These are phyloP conservation scores for Zosterops japonicus DNA, from an alignment of 2,113 vertebrate genomes.

Conservation along the genomic window DNA sequence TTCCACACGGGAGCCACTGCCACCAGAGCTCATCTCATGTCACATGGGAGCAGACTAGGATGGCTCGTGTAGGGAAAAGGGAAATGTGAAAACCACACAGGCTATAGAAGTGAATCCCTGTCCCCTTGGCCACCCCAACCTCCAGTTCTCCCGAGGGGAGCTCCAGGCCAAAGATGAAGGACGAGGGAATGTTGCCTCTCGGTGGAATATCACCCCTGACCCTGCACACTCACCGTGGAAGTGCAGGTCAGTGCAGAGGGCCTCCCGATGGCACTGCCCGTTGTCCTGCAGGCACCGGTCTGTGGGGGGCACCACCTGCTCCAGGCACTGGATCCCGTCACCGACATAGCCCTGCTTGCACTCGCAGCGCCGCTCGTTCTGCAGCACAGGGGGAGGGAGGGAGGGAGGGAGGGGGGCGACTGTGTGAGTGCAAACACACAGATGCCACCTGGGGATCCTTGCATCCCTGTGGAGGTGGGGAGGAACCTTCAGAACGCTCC, in stretches of 20 bases:
- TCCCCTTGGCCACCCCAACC: not conserved
- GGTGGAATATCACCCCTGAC: not conserved
- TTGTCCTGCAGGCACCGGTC: slow-evolving; percentile 88
- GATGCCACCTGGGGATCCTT: not conserved
- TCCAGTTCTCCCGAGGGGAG: not conserved
- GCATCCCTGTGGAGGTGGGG: not conserved
- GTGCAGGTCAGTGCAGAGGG: slow-evolving; percentile 88
- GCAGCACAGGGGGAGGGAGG: not conserved
- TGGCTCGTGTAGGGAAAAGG: accelerated
- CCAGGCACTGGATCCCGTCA: slow-evolving; percentile 88
- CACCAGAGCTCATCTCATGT: not conserved
- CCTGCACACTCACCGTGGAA: slow-evolving; percentile 80
- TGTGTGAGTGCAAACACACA: not conserved
- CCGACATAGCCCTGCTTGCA: slow-evolving; percentile 87
- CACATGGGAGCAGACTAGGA: not conserved
- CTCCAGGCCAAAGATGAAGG: not conserved
- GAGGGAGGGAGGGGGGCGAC: not conserved
- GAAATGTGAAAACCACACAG: not conserved
- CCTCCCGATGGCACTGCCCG: slow-evolving; percentile 82
- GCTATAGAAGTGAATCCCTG: not conserved
- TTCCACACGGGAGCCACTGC: not conserved
- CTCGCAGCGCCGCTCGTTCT: slow-evolving; percentile 86
- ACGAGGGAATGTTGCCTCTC: not conserved
- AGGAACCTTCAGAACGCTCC: not conserved
- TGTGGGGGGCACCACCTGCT: slow-evolving; percentile 76